A percentile compares a stretch with the other conserved stretches of the same genome.
Conservation (phyloP, 2,888 invertebrate species). For the Ametastegia equiseti region DNA sequence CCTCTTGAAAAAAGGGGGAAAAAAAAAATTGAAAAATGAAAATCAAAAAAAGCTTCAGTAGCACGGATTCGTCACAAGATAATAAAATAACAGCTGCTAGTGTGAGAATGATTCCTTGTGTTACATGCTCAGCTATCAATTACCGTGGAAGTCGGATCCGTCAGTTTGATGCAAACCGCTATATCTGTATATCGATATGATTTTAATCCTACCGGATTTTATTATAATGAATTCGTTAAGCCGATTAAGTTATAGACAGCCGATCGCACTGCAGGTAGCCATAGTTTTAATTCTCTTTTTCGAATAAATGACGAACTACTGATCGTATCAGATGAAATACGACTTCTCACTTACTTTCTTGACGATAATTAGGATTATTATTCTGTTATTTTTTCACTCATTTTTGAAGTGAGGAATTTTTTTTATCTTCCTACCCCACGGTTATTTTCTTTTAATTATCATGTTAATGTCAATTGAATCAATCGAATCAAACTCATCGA, state of each 20-base stretch:
- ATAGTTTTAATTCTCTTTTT: not conserved
- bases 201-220: slow-evolving; percentile 6
- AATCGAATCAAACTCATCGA: too few species aligned
- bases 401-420: too few species aligned
- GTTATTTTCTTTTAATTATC: too few species aligned
- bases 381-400: not conserved
- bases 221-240: slow-evolving; percentile 32
- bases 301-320: not conserved
- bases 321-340: not conserved
- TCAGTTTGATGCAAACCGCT: not conserved
- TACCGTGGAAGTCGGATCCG: not conserved
- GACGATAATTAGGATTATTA: not conserved
- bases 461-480: too few species aligned
- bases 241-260: slow-evolving; percentile 40
- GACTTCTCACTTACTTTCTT: too few species aligned
- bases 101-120: not conserved
- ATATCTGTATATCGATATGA: not conserved
- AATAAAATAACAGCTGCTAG: too few species aligned
- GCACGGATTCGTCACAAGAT: too few species aligned
- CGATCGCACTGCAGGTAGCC: slow-evolving; percentile 11
- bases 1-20: too few species aligned
- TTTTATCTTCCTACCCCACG: too few species aligned
- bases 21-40: too few species aligned
- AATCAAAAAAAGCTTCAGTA: too few species aligned
- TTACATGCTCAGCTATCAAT: not conserved